phyloP scores from a whole-genome alignment of 2,797 vertebrate species.

The Lithobates pipiens region DNA sequence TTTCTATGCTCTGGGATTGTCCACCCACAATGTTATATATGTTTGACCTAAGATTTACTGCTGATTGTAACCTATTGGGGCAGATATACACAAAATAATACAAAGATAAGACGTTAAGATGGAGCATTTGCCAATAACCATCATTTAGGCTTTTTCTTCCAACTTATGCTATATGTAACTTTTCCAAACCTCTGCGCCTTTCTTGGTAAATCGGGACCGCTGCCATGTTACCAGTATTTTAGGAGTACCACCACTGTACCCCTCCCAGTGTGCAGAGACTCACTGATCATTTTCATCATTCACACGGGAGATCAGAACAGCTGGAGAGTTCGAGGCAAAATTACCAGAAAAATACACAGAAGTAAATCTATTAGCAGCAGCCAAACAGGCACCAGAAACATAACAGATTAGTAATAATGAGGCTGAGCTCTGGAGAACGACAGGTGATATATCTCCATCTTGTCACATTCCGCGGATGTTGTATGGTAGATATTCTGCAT shows the following conservation, averaged over 20 bases:
- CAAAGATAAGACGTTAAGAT: too few relatives aligned
- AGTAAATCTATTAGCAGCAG: conserved; percentile 34
- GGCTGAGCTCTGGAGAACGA: conserved; percentile 35
- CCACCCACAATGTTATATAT: too few relatives aligned
- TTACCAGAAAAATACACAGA: conserved; percentile 20
- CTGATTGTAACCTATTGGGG: too few relatives aligned
- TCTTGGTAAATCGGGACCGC: too few relatives aligned
- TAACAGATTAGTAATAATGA: conserved; percentile 56
- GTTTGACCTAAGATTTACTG: too few relatives aligned
- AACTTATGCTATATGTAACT: too few relatives aligned
- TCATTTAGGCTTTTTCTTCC: too few relatives aligned
- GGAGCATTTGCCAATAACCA: too few relatives aligned
- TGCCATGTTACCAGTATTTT: too few relatives aligned
- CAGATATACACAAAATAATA: too few relatives aligned
- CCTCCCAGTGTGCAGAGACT: background rate
- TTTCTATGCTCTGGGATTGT: too few relatives aligned
- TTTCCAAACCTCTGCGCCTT: too few relatives aligned
- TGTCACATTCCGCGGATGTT: conserved; percentile 30
- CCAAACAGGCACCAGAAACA: conserved; percentile 51
- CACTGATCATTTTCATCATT: background rate
- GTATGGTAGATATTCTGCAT: background rate
- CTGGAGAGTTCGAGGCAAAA: conserved; percentile 34
- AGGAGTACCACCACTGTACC: background rate
- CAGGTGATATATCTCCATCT: conserved; percentile 53
- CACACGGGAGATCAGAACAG: conserved; percentile 11